Evolutionary conservation across 2,797 vertebrate species (phyloP), one percentile per base, ranked within the genome.

Genomic region (Sebastes matsubarae): DNA sequence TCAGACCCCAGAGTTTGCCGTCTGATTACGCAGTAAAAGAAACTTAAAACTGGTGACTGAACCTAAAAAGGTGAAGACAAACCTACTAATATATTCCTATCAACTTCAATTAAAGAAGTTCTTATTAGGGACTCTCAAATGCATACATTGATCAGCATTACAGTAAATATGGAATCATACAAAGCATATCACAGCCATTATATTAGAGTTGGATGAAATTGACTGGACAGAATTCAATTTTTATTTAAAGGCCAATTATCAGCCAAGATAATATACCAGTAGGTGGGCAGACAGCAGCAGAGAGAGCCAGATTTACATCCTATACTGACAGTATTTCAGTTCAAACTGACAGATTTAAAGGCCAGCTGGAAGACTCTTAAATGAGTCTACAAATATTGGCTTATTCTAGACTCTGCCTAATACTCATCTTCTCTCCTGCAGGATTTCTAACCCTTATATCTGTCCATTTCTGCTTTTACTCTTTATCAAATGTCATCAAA

Each of bases 321-420:
- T 68, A 30, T 57, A 72, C 66, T 25, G 79, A 88, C 73, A 54
- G 67, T 72, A 72, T 84, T 84, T 87, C 80, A 85, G 38, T 16
- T 69, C 24, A 24, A 80, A 83, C 58, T 76, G 89, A 77, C 88
- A 84, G 75, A 85, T 87, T 89, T 83, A 87, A 88, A 90, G 86
- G 81, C 68, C 81, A 83, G 67, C 68, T 1, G 42, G 69, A 76
- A 58, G 52, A 80, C 30, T 61, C 65, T 63, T 64, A 80, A 83
- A 88, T 69, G 42, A 89, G 72, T 66, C 86, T 52, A 70, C 78
- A 80, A 83, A 89, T 77, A 83, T 78, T 81, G 68, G 70, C 66
- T 82, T 81, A 67, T 78, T 75, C 71, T 16, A 30, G 30, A 46
- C 52, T 82, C 61, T 63, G 4, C 8, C 14, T 24, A 29, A 32